Conservation (phyloP, 1,140 invertebrate species). For the Apis laboriosa region DNA sequence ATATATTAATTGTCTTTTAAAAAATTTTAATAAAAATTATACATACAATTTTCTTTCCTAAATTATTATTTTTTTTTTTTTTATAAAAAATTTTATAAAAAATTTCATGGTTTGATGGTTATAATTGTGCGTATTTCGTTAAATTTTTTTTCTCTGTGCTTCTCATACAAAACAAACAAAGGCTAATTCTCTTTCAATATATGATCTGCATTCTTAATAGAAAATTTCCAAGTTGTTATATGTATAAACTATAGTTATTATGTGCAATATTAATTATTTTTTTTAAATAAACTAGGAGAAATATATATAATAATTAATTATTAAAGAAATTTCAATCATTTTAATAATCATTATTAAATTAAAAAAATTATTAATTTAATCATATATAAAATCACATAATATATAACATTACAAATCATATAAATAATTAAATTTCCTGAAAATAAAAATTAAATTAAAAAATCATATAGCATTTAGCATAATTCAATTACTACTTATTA, state of each 20-base stretch:
- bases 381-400: too few relatives aligned
- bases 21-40: too few relatives aligned
- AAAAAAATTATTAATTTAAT: too few relatives aligned
- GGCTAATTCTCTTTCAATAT: neutral
- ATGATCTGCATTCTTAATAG: neutral
- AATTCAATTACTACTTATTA: too few relatives aligned
- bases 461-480: too few relatives aligned
- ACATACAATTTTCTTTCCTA: too few relatives aligned
- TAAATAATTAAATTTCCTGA: too few relatives aligned
- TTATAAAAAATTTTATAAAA: neutral
- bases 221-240: neutral
- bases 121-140: neutral
- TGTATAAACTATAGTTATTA: neutral
- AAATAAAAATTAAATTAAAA: too few relatives aligned
- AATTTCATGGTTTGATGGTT: neutral
- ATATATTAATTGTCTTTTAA: neutral
- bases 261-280: neutral
- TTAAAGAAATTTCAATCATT: neutral
- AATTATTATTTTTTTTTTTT: neutral
- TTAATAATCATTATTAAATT: too few relatives aligned
- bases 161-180: neutral
- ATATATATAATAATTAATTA: neutral
- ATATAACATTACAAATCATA: too few relatives aligned
- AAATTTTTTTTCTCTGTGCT: slow-evolving; percentile 22
- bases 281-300: neutral